Evolutionary conservation across 2,113 vertebrate genomes (phyloP), one percentile per base, ranked within the genome.

Genomic region (Conger conger): DNA sequence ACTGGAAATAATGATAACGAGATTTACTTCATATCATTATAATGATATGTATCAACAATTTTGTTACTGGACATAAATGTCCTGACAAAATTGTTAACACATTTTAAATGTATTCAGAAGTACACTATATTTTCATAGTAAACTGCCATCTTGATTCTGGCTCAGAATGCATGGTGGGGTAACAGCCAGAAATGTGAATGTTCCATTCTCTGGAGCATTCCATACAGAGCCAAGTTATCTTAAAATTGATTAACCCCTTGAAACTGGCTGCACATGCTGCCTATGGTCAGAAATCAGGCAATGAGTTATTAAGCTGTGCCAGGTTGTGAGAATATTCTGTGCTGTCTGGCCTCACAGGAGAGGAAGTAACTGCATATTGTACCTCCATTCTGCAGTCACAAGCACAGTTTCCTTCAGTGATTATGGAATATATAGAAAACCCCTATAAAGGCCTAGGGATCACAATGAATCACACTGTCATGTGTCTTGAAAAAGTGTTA

Each of bases 221-320:
- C 84, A 83, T 84, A 88, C 77, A 84, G 86, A 79, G 79, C 53
- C 86, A 18, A 53, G 86, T 77, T 84, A 88, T 87, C 87, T 86
- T 87, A n/a, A 84, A 86, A 88, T 89, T 89, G 89, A 88, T 89
- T 88, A 88, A 50, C 87, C 87, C 87, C 87, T 87, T 89, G 84
- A 88, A 89, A 82, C 86, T 81, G 87, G 86, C 86, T 80, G 83
- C 87, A 88, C 73, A 82, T 83, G 76, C 79, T 68, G 82, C 82
- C 84, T 76, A 82, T 79, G 84, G 85, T 84, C 83, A 84, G 87
- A 85, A 87, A 87, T 83, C 38, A 60, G 84, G 85, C 84, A 84
- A 82, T 63, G 15, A 38, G 23, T 8, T 6, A 38, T 3, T 45
- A 1, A 9, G 40, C 50, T 81, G 80, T 50, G 40, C 85, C 80